Evolutionary conservation across 2,888 invertebrate genomes (phyloP), one percentile per base, ranked within the genome.

Genomic region (Heliothis peltigera): DNA sequence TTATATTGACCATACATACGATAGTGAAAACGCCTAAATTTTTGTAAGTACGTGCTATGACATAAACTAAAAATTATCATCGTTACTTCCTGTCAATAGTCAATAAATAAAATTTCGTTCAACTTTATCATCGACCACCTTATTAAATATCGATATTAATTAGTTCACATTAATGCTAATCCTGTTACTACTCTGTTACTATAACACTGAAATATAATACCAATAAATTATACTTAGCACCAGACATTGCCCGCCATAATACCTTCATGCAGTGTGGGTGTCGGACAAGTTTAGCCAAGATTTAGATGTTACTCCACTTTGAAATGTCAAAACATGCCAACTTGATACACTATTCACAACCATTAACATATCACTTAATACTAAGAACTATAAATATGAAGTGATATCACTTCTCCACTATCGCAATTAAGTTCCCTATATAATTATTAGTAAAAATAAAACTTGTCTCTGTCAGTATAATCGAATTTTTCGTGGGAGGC

Each of bases 281-380:
- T 65, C 62, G 60, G 82, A 86, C 83, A 84, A 79, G 77, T 80
- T 81, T 80, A 81, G 72, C 77, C 75, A 83, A 85, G 87, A 90
- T 89, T 89, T 87, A 87, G 85, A 84, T 84, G 83, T 85, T 78
- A 81, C 82, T 76, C 80, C 81, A 83, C 84, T 83, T 73, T 59
- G 75, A 79, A 84, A 87, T 84, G 87, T 88, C 88, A 86, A 87
- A 88, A 87, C 86, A 89, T 76, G 70, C 79, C 81, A 77, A 74
- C 72, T 39, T 42, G 62, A 70, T 76, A 77, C 71, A 75, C 75
- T 70, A 80, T 79, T 77, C 76, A 70, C 81, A 84, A 70, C 57
- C 75, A 84, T 81, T 80, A 80, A 78, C 75, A 81, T 82, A 80
- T 76, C 66, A 70, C 59, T 74, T 69, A 61, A 67, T 59, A 55